These are phyloP conservation scores for Amblyopsis rosae DNA, from an alignment of 2,113 vertebrate species.

Conservation along the genomic window DNA sequence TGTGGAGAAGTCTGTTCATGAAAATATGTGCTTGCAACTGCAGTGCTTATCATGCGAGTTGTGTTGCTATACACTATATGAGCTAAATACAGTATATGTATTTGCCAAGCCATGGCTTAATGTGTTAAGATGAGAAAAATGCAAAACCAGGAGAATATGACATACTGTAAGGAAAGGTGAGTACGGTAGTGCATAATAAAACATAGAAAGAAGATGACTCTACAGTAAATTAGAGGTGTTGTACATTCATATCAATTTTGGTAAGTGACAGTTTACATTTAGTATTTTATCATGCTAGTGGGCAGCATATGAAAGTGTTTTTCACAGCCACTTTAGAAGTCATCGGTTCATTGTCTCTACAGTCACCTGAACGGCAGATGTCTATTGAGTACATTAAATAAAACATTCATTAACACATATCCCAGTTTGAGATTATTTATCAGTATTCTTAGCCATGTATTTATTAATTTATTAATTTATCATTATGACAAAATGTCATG, in stretches of 20 bases:
- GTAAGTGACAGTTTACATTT: slow-evolving; percentile 52
- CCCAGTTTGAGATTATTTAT: slow-evolving; percentile 26
- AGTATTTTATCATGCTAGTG: slow-evolving; percentile 55
- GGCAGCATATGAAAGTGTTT: slow-evolving; percentile 67
- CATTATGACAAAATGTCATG: slow-evolving; percentile 28
- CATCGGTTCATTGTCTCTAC: slow-evolving; percentile 47
- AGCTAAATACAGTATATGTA: not conserved
- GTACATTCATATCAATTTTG: slow-evolving; percentile 43
- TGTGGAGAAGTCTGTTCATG: slow-evolving; percentile 17
- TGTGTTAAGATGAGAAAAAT: not conserved
- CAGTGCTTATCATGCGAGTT: not conserved
- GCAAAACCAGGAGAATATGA: not conserved
- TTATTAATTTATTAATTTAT: slow-evolving; percentile 36
- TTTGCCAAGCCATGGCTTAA: not conserved
- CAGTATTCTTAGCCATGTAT: slow-evolving; percentile 19
- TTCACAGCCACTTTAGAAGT: slow-evolving; percentile 50
- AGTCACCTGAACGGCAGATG: slow-evolving; percentile 37
- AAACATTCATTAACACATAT: slow-evolving; percentile 31
- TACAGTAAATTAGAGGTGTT: slow-evolving; percentile 28
- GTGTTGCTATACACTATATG: not conserved
- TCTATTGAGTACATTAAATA: slow-evolving; percentile 39
- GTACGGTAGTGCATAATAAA: not conserved
- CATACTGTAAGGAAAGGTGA: not conserved
- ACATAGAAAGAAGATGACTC: slow-evolving; percentile 2
- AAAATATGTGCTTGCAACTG: slow-evolving; percentile 2